These are phyloP conservation scores for Sesamia inferens DNA, from an alignment of 2,888 invertebrate genomes.

Conservation along the genomic window DNA sequence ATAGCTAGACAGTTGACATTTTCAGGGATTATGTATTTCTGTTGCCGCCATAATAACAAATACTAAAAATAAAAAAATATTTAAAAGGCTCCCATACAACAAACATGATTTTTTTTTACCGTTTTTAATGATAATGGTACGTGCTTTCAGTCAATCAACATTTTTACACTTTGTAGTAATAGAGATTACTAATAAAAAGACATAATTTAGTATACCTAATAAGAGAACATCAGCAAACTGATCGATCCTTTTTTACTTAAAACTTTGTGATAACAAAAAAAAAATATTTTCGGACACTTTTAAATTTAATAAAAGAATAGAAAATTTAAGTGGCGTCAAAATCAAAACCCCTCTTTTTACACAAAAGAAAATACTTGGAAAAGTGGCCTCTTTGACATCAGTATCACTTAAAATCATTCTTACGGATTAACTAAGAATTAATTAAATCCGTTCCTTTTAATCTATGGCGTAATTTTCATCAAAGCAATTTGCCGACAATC, in stretches of 20 bases:
- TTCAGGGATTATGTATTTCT: no score
- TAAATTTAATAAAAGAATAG: neutral
- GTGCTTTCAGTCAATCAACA: constrained; percentile 12
- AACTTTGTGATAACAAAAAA: neutral
- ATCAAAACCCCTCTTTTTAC: neutral
- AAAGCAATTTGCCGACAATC: constrained; percentile 82
- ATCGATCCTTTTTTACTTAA: neutral
- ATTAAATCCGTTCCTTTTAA: constrained; percentile 78
- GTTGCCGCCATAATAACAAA: no score
- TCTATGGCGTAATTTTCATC: constrained; percentile 81
- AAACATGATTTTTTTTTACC: no score
- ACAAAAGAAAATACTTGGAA: neutral
- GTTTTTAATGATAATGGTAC: no score
- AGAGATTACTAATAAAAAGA: neutral
- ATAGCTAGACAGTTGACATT: no score
- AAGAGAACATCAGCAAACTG: constrained; percentile 5
- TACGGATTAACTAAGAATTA: constrained; percentile 72
- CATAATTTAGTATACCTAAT: no score
- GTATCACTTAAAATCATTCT: constrained; percentile 52
- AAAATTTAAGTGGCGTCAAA: neutral
- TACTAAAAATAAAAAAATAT: no score
- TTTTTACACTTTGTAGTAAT: neutral
- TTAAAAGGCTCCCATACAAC: no score
- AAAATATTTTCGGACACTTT: neutral
- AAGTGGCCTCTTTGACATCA: neutral